Conservation (phyloP, 2,113 vertebrate species). For the Lichenostomus cassidix region DNA sequence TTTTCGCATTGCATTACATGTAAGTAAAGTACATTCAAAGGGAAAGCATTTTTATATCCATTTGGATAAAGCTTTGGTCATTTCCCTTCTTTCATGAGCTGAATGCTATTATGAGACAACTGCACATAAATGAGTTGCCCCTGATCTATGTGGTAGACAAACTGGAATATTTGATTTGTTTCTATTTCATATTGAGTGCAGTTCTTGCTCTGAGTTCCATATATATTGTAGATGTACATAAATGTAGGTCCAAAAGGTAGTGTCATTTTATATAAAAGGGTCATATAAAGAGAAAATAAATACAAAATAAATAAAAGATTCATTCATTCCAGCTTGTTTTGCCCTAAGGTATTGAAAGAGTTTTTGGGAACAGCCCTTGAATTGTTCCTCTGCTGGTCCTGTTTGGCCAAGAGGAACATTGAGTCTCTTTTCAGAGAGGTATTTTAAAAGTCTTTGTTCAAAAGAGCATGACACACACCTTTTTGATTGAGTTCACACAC, state of each 20-base stretch:
- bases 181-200: neutral
- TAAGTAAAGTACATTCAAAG: constrained; percentile 11
- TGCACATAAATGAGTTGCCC: neutral
- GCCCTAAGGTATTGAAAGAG: neutral
- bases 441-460: neutral
- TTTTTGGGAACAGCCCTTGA: neutral
- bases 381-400: neutral
- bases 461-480: neutral
- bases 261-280: neutral
- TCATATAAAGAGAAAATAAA: neutral
- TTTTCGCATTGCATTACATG: neutral
- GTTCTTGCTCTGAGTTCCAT: neutral
- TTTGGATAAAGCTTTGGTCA: neutral
- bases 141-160: neutral
- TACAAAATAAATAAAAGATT: neutral
- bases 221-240: neutral
- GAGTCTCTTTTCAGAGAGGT: neutral
- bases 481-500: neutral
- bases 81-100: neutral
- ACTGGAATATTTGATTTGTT: neutral
- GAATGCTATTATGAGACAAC: neutral
- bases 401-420: neutral
- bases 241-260: neutral
- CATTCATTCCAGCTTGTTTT: neutral
- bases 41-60: neutral